Conservation (phyloP, 2,113 vertebrate species). For the Otis tarda region DNA sequence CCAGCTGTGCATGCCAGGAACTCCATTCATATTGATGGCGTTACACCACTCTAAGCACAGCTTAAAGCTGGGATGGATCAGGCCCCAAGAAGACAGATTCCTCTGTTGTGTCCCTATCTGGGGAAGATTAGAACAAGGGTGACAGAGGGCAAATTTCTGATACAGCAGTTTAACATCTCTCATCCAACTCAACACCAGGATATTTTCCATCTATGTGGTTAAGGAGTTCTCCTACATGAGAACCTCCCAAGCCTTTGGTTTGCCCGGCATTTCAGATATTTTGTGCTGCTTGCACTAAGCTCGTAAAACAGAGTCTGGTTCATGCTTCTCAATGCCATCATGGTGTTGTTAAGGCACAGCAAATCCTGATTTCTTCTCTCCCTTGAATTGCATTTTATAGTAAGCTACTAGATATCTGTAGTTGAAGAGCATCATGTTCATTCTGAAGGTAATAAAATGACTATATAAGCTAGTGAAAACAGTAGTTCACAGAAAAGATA, state of each 20-base stretch:
- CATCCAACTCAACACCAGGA: background rate
- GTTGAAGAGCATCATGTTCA: background rate
- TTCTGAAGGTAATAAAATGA: background rate
- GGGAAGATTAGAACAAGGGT: background rate
- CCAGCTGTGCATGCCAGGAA: background rate
- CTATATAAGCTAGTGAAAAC: background rate
- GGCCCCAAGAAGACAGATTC: background rate
- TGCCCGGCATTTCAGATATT: background rate
- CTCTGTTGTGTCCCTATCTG: background rate
- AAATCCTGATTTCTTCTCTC: background rate
- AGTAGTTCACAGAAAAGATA: background rate
- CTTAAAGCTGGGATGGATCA: background rate
- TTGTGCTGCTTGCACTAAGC: background rate
- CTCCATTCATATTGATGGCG: background rate
- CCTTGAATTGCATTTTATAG: background rate
- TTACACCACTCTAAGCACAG: background rate
- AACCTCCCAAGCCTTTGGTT: background rate
- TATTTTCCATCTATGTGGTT: background rate
- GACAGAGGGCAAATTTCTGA: background rate
- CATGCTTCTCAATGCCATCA: background rate
- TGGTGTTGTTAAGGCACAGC: fast-evolving
- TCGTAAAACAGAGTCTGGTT: background rate
- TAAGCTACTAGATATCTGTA: background rate
- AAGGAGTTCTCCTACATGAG: background rate
- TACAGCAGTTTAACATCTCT: background rate